A percentile compares a stretch with the other conserved stretches of the same genome.
Conservation (phyloP, 1,140 invertebrate genomes). For the Globodera ellingtonae region DNA sequence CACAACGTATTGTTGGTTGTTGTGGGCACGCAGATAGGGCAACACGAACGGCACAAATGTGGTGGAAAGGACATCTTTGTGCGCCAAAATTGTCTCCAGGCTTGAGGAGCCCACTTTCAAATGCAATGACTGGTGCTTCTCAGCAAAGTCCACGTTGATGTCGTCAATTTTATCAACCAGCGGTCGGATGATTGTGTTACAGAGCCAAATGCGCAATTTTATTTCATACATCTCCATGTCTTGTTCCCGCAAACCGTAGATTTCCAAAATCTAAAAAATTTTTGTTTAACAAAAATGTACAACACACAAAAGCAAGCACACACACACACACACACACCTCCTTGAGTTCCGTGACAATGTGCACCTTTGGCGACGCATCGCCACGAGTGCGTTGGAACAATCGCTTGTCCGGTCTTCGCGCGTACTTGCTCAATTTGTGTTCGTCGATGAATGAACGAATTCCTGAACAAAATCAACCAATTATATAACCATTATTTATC, state of each 20-base stretch:
- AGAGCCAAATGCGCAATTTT: slow-evolving; percentile 38
- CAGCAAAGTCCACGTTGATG: slow-evolving; percentile 11
- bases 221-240: slow-evolving; percentile 36
- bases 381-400: slow-evolving; percentile 8
- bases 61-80: slow-evolving; percentile 23
- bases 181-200: slow-evolving; percentile 36
- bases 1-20: slow-evolving; percentile 48
- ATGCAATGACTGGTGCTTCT: slow-evolving; percentile 33
- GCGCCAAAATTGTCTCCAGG: slow-evolving; percentile 13
- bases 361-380: slow-evolving; percentile 4
- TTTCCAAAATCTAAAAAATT: slow-evolving; percentile 17
- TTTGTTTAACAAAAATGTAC: neutral
- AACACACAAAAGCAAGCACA: neutral
- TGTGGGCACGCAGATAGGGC: slow-evolving; percentile 42
- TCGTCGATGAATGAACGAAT: slow-evolving; percentile 19
- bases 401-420: slow-evolving; percentile 8
- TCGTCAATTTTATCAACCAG: slow-evolving; percentile 39
- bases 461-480: slow-evolving; percentile 2
- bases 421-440: neutral
- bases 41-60: slow-evolving; percentile 36
- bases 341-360: slow-evolving; percentile 5
- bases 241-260: slow-evolving; percentile 11
- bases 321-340: slow-evolving; percentile 20
- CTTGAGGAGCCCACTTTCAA: slow-evolving; percentile 29
- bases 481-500: too few relatives aligned